Evolutionary conservation across 2,797 vertebrate genomes (phyloP).

Genomic region (Taeniopygia guttata): DNA sequence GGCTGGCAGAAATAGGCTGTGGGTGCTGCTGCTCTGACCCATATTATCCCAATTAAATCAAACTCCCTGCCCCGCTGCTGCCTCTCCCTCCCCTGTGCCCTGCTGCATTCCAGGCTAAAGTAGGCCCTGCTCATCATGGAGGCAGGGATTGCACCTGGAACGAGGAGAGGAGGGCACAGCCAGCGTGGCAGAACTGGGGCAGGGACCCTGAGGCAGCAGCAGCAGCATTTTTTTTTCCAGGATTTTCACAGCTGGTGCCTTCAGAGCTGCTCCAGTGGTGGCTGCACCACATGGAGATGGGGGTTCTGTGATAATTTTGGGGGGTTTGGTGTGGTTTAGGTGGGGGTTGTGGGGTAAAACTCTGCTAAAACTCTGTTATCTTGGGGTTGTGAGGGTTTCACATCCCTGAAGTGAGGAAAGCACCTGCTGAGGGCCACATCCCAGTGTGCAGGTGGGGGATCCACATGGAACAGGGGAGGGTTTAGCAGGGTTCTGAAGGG

Average conservation of each 20-base stretch:
- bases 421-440: neutral
- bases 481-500: neutral
- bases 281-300: neutral
- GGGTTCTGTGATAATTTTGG: neutral
- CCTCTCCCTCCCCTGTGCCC: neutral
- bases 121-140: neutral
- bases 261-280: neutral
- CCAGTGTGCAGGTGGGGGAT: neutral
- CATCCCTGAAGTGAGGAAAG: neutral
- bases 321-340: neutral
- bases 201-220: neutral
- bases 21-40: conserved; percentile 60
- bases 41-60: conserved; percentile 64
- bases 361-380: neutral
- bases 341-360: neutral
- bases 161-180: neutral
- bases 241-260: neutral
- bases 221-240: neutral
- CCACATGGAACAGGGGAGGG: neutral
- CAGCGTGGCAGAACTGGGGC: neutral
- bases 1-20: conserved; percentile 59
- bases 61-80: neutral
- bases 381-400: neutral
- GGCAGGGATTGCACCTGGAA: neutral
- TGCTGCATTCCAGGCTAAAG: neutral